Conservation (phyloP, 1,140 invertebrate species). For the Battus philenor region DNA sequence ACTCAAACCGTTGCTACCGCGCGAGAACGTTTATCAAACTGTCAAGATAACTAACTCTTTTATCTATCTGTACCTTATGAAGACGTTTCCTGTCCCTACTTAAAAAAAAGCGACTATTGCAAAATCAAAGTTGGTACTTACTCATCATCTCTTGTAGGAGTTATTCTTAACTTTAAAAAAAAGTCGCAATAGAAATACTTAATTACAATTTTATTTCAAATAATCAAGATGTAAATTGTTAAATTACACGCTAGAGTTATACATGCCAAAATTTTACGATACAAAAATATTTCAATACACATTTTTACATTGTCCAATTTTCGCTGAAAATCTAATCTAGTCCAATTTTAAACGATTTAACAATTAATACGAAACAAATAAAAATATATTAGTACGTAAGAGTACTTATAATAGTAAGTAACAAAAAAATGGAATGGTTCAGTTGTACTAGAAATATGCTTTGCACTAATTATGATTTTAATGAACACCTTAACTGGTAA, state of each 20-base stretch:
- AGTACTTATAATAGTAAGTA: constrained; percentile 25
- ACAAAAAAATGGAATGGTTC: constrained; percentile 58
- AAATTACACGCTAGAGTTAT: constrained; percentile 54
- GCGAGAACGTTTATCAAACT: constrained; percentile 22
- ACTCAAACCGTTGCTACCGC: constrained; percentile 22
- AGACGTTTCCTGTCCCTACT: constrained; percentile 70
- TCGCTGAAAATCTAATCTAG: neutral
- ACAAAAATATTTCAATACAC: constrained; percentile 54
- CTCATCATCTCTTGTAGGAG: constrained; percentile 28
- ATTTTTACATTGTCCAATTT: constrained; percentile 2
- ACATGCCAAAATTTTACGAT: constrained; percentile 65
- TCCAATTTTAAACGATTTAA: neutral
- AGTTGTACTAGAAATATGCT: constrained; percentile 46
- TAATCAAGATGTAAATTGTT: constrained; percentile 47
- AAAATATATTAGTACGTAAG: constrained; percentile 32
- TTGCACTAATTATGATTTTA: constrained; percentile 33
- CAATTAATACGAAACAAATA: constrained; percentile 19
- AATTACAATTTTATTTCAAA: constrained; percentile 67
- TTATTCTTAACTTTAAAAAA: constrained; percentile 24
- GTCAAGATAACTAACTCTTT: constrained; percentile 32
- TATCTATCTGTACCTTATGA: constrained; percentile 48
- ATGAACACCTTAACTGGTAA: constrained; percentile 57
- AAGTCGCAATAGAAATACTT: constrained; percentile 39
- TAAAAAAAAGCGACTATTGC: constrained; percentile 35
- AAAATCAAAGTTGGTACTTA: constrained; percentile 50